These are phyloP conservation scores for Gobionotothen gibberifrons DNA, from an alignment of 2,797 vertebrate species.

Conservation along the genomic window DNA sequence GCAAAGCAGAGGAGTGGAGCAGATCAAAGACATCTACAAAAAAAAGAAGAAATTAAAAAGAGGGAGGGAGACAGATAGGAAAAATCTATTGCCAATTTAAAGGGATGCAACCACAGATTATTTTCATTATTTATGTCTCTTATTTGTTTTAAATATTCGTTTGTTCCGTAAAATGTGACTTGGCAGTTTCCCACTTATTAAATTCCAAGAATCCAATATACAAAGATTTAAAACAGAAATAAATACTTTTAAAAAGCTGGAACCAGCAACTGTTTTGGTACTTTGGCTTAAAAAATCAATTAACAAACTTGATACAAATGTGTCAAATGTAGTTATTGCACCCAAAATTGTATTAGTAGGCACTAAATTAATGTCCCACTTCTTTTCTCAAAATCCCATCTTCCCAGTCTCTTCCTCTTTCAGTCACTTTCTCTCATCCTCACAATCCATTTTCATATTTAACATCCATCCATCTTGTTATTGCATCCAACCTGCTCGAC, in stretches of 20 bases:
- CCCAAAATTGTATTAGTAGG: too few relatives aligned
- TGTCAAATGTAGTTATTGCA: too few relatives aligned
- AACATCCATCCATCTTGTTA: conserved; percentile 30
- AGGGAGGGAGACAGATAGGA: neutral
- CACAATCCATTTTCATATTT: conserved; percentile 32
- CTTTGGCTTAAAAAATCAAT: neutral
- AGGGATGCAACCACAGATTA: neutral
- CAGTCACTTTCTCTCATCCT: neutral
- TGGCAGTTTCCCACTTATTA: too few relatives aligned
- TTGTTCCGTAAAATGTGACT: neutral
- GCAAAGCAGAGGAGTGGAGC: conserved; percentile 46
- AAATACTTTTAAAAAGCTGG: neutral
- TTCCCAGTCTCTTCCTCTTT: conserved; percentile 6
- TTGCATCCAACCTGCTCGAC: conserved; percentile 29
- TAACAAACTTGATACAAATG: too few relatives aligned
- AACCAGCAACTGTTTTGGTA: neutral
- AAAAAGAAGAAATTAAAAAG: neutral
- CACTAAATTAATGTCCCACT: too few relatives aligned
- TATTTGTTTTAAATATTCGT: neutral
- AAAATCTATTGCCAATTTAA: too few relatives aligned
- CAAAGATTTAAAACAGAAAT: too few relatives aligned
- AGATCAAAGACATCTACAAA: conserved; percentile 61
- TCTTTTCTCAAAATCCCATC: too few relatives aligned
- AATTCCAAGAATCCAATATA: too few relatives aligned
- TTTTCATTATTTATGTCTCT: neutral